A percentile compares a stretch with the other conserved stretches of the same genome.
Conservation (phyloP, 1,140 invertebrate genomes). For the Anthonomus grandis region DNA sequence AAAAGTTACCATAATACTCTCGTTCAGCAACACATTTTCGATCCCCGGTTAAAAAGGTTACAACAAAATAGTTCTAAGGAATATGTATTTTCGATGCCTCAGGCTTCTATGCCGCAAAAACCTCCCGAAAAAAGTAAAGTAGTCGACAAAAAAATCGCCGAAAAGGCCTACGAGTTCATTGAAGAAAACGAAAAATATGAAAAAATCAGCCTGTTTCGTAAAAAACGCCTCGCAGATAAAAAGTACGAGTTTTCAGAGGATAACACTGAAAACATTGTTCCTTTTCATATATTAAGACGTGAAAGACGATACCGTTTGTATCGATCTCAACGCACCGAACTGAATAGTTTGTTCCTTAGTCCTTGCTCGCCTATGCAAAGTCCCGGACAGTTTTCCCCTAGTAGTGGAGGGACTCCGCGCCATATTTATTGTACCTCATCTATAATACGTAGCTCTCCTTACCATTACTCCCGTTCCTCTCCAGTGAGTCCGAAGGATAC, state of each 20-base stretch:
- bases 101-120: slow-evolving; percentile 38
- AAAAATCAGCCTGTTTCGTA: slow-evolving; percentile 76
- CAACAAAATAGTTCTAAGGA: slow-evolving; percentile 42
- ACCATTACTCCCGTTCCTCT: slow-evolving; percentile 46
- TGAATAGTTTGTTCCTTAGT: slow-evolving; percentile 44
- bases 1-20: slow-evolving; percentile 47
- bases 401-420: slow-evolving; percentile 37
- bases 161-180: slow-evolving; percentile 81
- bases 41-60: slow-evolving; percentile 43
- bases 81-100: slow-evolving; percentile 43
- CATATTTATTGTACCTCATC: slow-evolving; percentile 44
- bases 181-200: slow-evolving; percentile 79
- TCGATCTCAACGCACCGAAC: slow-evolving; percentile 39
- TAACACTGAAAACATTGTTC: slow-evolving; percentile 79
- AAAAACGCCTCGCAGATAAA: slow-evolving; percentile 80
- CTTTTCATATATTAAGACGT: slow-evolving; percentile 57
- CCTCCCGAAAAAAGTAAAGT: slow-evolving; percentile 48
- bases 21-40: slow-evolving; percentile 45
- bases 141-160: slow-evolving; percentile 59
- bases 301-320: slow-evolving; percentile 43
- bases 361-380: slow-evolving; percentile 47
- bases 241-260: slow-evolving; percentile 89
- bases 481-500: slow-evolving; percentile 46
- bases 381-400: slow-evolving; percentile 44
- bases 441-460: slow-evolving; percentile 42